Percentiles rank a stretch among this genome's conserved stretches.
Conservation (phyloP, 2,888 invertebrate genomes). For the Drosophila anomelani region DNA sequence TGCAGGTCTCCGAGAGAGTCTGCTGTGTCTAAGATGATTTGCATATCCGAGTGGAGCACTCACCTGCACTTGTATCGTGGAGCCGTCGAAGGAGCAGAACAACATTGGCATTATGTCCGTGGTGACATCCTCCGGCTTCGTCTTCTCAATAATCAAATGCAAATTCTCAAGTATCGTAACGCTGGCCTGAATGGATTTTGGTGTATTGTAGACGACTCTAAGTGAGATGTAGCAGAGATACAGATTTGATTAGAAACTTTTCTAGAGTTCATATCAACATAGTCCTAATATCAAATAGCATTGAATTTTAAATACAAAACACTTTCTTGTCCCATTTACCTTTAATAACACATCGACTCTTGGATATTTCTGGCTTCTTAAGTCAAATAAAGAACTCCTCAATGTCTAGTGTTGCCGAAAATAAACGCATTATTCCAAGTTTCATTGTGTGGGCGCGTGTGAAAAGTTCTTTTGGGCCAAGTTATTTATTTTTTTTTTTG, state of each 20-base stretch:
- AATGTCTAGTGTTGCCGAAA: slow-evolving; percentile 13
- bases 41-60: slow-evolving; percentile 62
- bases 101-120: slow-evolving; percentile 94
- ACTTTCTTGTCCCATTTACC: no score
- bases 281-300: no score
- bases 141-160: slow-evolving; percentile 94
- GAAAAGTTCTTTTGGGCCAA: slow-evolving; percentile 49
- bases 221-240: slow-evolving; percentile 7
- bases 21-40: slow-evolving; percentile 51
- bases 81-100: slow-evolving; percentile 94
- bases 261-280: neutral
- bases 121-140: slow-evolving; percentile 91
- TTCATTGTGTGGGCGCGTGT: slow-evolving; percentile 20
- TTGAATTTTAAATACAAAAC: neutral
- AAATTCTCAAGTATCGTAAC: slow-evolving; percentile 95
- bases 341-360: no score
- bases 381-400: neutral
- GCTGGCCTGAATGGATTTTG: slow-evolving; percentile 93
- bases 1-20: slow-evolving; percentile 2
- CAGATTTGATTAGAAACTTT: slow-evolving; percentile 43
- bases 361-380: neutral
- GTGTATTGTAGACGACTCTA: slow-evolving; percentile 90
- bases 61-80: slow-evolving; percentile 96
- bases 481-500: slow-evolving; percentile 22
- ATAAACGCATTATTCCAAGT: slow-evolving; percentile 22